A percentile compares a stretch with the other conserved stretches of the same genome.
These are phyloP conservation scores for Drosophila nannoptera DNA, from an alignment of 1,140 invertebrate species.

Conservation along the genomic window DNA sequence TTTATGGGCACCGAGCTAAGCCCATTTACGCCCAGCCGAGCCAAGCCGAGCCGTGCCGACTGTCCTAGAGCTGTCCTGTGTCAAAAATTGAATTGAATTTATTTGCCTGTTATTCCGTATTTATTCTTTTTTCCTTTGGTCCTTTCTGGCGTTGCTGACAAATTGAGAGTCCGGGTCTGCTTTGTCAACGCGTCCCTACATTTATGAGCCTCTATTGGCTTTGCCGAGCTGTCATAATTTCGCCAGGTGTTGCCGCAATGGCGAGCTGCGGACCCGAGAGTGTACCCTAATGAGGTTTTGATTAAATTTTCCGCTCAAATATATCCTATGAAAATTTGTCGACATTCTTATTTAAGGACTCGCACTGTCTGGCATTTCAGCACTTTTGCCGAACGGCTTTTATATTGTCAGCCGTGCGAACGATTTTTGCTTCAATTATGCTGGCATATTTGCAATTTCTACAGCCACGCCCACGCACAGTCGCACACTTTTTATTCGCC, in stretches of 20 bases:
- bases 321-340: slow-evolving; percentile 37
- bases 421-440: slow-evolving; percentile 48
- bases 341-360: slow-evolving; percentile 52
- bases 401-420: slow-evolving; percentile 7
- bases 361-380: slow-evolving; percentile 14
- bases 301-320: slow-evolving; percentile 65
- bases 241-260: slow-evolving; percentile 1
- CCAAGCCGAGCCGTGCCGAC: slow-evolving; percentile 33
- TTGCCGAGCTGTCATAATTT: slow-evolving; percentile 32
- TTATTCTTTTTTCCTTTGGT: background rate
- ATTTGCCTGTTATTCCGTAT: slow-evolving; percentile 9
- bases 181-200: slow-evolving; percentile 18
- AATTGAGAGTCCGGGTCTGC: slow-evolving; percentile 28
- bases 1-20: slow-evolving; percentile 24
- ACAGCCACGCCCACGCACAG: slow-evolving; percentile 9
- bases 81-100: slow-evolving; percentile 49
- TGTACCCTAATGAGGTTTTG: slow-evolving; percentile 56
- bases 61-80: slow-evolving; percentile 19
- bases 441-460: slow-evolving; percentile 49
- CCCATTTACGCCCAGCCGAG: slow-evolving; percentile 34
- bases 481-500: slow-evolving; percentile 12
- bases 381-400: slow-evolving; percentile 1
- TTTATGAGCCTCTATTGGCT: background rate
- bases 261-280: background rate
- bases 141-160: slow-evolving; percentile 21